Evolutionary conservation across 2,888 invertebrate genomes (phyloP), one percentile per base, ranked within the genome.

Genomic region (Torymus auratus): DNA sequence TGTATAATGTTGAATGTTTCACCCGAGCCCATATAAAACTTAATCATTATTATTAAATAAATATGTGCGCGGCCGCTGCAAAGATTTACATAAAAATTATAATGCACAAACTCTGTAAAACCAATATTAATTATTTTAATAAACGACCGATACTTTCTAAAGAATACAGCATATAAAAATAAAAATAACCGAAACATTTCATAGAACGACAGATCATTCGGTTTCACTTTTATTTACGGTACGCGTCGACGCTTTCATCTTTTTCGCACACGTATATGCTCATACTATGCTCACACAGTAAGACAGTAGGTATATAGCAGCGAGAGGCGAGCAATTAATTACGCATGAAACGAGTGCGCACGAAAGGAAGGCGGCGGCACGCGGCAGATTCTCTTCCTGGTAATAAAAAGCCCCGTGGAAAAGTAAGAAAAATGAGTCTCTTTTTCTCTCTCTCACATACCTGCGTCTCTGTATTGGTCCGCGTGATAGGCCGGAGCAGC

Each of bases 151-250:
- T 41, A 41, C 41, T 41, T 41, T 41, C 41, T 41, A 41, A 41
- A 41, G 41, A 41, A 41, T 1, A 41, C 7, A 41, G 41, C 41
- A 41, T 7, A 41, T 41, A 41, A 41, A 41, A 41, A 41, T n/a
- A 7, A 41, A 41, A 41, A 41, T 41, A 41, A 41, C 5, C 41
- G 41, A 41, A 41, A 41, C 41, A 5, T 41, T 41, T 41, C 7
- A 41, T 41, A 23, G 58, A 67, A 60, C 60, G 60, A n/a, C 67
- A 41, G 41, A 56, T 76, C 53, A 17, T 62, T n/a, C 13, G 12
- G 61, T 77, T 70, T 77, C 77, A 77, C 77, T 76, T 76, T 76
- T 62, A 60, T 17, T 60, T 64, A 74, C 65, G 65, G 74, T 11
- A 20, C 41, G 41, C 41, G 41, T 41, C 41, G 11, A 60, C 7